Conservation (phyloP, 2,888 invertebrate genomes). For the Macrophya alboannulata region DNA sequence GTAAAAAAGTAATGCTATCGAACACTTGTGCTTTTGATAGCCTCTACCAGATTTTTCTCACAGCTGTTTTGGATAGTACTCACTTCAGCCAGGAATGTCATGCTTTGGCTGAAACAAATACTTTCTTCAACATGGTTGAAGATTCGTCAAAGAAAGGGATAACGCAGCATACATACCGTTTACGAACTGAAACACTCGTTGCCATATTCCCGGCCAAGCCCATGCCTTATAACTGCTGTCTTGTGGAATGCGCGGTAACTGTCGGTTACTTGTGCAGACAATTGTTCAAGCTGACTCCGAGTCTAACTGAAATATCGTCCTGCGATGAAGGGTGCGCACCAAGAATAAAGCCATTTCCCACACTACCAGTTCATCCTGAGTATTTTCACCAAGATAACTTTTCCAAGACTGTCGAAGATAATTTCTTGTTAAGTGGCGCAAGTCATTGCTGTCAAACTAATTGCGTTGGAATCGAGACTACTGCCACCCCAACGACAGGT, state of each 20-base stretch:
- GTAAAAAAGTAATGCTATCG: background rate
- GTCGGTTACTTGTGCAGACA: background rate
- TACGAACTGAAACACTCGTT: slow-evolving; percentile 1
- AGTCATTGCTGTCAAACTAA: background rate
- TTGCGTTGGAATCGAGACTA: slow-evolving; percentile 9
- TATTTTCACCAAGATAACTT: slow-evolving; percentile 3
- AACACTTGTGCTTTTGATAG: slow-evolving; percentile 33
- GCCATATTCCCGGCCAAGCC: background rate
- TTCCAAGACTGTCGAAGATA: background rate
- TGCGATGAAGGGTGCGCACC: slow-evolving; percentile 18
- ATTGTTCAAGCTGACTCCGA: slow-evolving; percentile 16
- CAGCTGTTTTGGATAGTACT: background rate
- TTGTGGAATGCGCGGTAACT: slow-evolving; percentile 33
- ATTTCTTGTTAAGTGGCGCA: slow-evolving; percentile 12
- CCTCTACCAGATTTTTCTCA: background rate
- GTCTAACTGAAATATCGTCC: slow-evolving; percentile 1
- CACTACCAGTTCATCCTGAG: slow-evolving; percentile 2
- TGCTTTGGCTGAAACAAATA: background rate
- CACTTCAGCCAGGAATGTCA: background rate
- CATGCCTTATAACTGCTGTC: background rate
- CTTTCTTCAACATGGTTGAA: background rate
- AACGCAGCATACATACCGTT: background rate
- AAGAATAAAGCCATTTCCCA: background rate
- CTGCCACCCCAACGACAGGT: background rate
- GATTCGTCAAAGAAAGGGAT: slow-evolving; percentile 8